These are phyloP conservation scores for Eucidaris tribuloides DNA, from an alignment of 35 echinoderm and acorn worm species.

Conservation along the genomic window DNA sequence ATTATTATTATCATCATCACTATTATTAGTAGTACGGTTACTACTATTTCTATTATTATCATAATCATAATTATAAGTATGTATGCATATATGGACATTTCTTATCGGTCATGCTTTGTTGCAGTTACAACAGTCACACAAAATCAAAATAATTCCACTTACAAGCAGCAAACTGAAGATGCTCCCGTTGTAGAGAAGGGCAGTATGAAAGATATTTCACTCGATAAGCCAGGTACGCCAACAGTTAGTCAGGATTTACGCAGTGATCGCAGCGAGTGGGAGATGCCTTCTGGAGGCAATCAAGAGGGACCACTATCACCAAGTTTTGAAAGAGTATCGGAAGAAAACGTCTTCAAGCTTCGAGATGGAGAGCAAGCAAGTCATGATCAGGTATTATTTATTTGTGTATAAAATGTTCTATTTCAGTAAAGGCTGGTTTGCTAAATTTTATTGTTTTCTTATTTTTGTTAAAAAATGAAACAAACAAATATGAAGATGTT, in stretches of 20 bases:
- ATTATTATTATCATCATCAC: slow-evolving; percentile 12
- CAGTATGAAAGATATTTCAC: too few relatives aligned
- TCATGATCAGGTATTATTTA: neutral
- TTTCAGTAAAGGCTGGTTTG: neutral
- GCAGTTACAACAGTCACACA: too few relatives aligned
- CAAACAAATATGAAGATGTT: neutral
- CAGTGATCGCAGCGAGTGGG: too few relatives aligned
- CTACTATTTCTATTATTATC: neutral
- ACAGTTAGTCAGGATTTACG: too few relatives aligned
- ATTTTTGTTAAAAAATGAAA: neutral
- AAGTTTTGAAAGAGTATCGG: slow-evolving; percentile 8
- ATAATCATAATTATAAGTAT: slow-evolving; percentile 4
- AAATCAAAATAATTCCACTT: too few relatives aligned
- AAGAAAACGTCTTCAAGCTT: neutral
- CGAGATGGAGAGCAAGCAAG: neutral
- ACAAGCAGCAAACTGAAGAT: too few relatives aligned
- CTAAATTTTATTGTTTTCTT: neutral
- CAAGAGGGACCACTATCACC: neutral
- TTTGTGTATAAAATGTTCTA: too few relatives aligned
- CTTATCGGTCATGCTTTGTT: too few relatives aligned
- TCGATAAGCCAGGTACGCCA: too few relatives aligned
- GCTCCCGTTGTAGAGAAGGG: too few relatives aligned
- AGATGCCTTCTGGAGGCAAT: too few relatives aligned
- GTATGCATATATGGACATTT: too few relatives aligned
- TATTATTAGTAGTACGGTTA: neutral